These are phyloP conservation scores for Agriopis aurantiaria DNA, from an alignment of 2,888 invertebrate genomes.

Conservation along the genomic window DNA sequence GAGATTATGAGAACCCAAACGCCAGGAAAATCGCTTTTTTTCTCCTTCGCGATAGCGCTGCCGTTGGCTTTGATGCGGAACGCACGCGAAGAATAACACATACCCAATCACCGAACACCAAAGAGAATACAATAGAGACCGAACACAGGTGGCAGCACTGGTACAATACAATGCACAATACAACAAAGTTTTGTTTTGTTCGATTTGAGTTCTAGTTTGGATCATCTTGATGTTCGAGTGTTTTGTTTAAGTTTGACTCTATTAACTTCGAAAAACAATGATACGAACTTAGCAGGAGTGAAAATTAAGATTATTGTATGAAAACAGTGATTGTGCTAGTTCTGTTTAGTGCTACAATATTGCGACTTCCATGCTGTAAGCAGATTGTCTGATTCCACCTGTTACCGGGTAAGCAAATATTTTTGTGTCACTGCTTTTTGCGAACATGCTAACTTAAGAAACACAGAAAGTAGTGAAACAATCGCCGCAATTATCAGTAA, in stretches of 20 bases:
- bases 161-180: too few species aligned
- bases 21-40: too few species aligned
- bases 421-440: slow-evolving; percentile 20
- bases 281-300: slow-evolving; percentile 24
- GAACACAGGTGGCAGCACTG: too few species aligned
- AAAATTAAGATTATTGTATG: slow-evolving; percentile 39
- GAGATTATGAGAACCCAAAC: too few species aligned
- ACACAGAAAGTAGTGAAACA: slow-evolving; percentile 25
- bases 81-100: too few species aligned
- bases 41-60: too few species aligned
- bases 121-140: too few species aligned
- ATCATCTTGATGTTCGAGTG: neutral
- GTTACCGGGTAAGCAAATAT: slow-evolving; percentile 72
- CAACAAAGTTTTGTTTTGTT: too few species aligned
- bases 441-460: slow-evolving; percentile 17
- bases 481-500: slow-evolving; percentile 25
- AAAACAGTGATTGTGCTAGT: slow-evolving; percentile 47
- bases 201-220: neutral
- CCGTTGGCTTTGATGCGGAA: too few species aligned
- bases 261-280: neutral
- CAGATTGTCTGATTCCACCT: slow-evolving; percentile 60
- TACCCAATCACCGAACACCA: too few species aligned
- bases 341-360: slow-evolving; percentile 53
- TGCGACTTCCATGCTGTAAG: slow-evolving; percentile 41
- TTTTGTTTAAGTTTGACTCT: neutral